Base-by-base conservation (phyloP, 2,888 invertebrate species). In the Lacanobia wlatinum region DNA sequence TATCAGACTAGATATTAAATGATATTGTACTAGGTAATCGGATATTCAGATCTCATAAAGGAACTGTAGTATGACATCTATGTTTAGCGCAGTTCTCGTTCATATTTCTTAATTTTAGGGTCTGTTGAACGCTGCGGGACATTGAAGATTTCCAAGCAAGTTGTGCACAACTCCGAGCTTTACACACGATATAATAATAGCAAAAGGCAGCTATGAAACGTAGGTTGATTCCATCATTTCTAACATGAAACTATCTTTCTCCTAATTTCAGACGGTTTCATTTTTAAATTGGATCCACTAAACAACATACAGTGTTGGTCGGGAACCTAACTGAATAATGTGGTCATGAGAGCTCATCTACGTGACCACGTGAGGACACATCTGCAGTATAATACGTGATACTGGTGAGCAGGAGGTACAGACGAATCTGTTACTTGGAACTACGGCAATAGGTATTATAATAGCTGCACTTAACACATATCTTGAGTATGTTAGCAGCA, bases 281-380 rank as follows among this genome's bases (percentile, higher is more conserved):
- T 40, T 40, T 40, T 40, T 53, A 23, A 46, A 14, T 70, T 70
- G 16, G 9, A 70, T 70, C 12, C 48, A 21, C 16, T 14, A 12
- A 56, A 56, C n/a, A 48, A 40, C 55, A 34, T 21, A 9, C 43
- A 14, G 28, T 18, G 3, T 48, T 9, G 8, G 8, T 55, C 8
- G 18, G 16, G 6, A n/a, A 70, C n/a, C 2, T 70, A 46, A 38
- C 18, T 46, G 18, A 38, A 48, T 38, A n/a, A 69, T 53, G 43
- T 69, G 67, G 1, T 52, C 28, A 62, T 21, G 21, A 18, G 40
- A 55, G 40, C 34, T 6, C 9, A 16, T 16, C 34, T 23, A 18
- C 12, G 34, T 62, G 34, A 34, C 21, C 16, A n/a, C 14, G 43
- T 65, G 34, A 46, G 61, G 21, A n/a, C 28, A 66, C 21, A 34